These are phyloP conservation scores for Napeogenes sylphis DNA, from an alignment of 2,888 invertebrate genomes.

Conservation along the genomic window DNA sequence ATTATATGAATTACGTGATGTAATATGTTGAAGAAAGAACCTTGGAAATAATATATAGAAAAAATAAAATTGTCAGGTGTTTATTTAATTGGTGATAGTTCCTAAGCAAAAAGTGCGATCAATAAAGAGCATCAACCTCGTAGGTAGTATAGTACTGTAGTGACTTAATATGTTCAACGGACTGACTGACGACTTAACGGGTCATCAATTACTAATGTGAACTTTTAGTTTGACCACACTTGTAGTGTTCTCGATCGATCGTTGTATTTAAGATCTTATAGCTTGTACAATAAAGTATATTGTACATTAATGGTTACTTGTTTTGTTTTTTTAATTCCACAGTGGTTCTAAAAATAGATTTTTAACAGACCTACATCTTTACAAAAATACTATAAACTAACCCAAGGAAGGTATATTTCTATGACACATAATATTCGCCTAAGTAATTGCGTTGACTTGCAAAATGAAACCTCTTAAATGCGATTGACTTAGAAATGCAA, in stretches of 20 bases:
- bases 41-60: too few relatives aligned
- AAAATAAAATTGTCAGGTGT: neutral
- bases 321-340: too few relatives aligned
- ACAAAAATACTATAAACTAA: too few relatives aligned
- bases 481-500: slow-evolving; percentile 18
- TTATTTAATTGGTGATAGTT: slow-evolving; percentile 5
- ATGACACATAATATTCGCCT: too few relatives aligned
- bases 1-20: too few relatives aligned
- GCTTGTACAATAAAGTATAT: neutral
- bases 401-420: too few relatives aligned
- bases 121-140: slow-evolving; percentile 31
- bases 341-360: too few relatives aligned
- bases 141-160: slow-evolving; percentile 25
- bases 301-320: too few relatives aligned
- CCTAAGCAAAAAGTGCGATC: slow-evolving; percentile 45
- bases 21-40: too few relatives aligned
- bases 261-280: neutral
- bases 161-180: slow-evolving; percentile 46
- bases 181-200: slow-evolving; percentile 19
- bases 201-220: slow-evolving; percentile 13
- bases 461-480: slow-evolving; percentile 26
- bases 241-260: neutral
- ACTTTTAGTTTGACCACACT: neutral
- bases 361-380: too few relatives aligned
- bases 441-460: too few relatives aligned